Percentiles rank a stretch among this genome's conserved stretches.
phyloP scores from a whole-genome alignment of 2,797 vertebrate species.

The Typhlichthys subterraneus region DNA sequence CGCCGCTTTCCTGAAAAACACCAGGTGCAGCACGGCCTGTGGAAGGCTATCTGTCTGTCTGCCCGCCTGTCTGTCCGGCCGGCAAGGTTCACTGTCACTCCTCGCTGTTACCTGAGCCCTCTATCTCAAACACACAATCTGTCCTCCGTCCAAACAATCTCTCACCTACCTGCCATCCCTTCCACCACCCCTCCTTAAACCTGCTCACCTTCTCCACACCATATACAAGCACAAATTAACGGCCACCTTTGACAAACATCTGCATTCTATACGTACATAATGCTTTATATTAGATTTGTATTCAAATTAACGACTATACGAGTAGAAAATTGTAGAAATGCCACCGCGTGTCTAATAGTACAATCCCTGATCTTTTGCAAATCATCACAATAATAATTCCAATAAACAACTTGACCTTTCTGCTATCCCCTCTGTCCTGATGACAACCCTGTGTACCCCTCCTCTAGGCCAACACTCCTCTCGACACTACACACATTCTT shows the following conservation, averaged over 20 bases:
- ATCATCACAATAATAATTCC: too few species aligned
- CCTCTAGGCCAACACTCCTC: slow-evolving; percentile 11
- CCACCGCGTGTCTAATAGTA: too few species aligned
- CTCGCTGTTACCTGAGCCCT: slow-evolving; percentile 56
- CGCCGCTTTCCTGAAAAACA: slow-evolving; percentile 61
- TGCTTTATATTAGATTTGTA: too few species aligned
- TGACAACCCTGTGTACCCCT: slow-evolving; percentile 4
- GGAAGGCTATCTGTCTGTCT: slow-evolving; percentile 47
- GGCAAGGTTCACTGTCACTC: slow-evolving; percentile 45
- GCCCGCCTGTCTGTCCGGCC: not conserved
- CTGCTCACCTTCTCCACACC: not conserved
- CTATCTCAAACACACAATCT: slow-evolving; percentile 43
- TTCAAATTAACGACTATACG: too few species aligned
- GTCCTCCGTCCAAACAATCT: not conserved
- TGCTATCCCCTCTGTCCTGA: slow-evolving; percentile 17
- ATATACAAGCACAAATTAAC: not conserved
- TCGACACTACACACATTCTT: slow-evolving; percentile 26
- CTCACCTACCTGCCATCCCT: slow-evolving; percentile 17
- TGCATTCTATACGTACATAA: too few species aligned
- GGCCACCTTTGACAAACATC: too few species aligned
- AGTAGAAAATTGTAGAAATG: too few species aligned
- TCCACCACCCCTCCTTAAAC: slow-evolving; percentile 1
- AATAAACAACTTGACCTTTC: not conserved
- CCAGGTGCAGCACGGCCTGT: slow-evolving; percentile 64
- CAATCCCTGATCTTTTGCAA: too few species aligned